Conservation (phyloP, 1,140 invertebrate species). For the Piezodorus guildinii region DNA sequence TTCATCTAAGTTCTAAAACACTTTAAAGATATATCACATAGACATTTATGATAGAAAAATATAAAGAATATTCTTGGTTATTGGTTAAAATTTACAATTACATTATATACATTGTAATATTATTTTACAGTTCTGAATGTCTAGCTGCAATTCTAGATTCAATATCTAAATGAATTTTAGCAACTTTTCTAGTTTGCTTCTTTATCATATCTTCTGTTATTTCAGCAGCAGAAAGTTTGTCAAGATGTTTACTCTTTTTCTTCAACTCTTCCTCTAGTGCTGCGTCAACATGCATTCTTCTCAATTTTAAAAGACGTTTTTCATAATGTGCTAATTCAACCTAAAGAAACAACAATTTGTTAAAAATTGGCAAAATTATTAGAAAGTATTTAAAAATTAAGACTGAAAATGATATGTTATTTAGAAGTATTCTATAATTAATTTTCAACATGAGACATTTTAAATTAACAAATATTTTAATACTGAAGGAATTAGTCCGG, state of each 20-base stretch:
- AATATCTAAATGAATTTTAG: conserved; percentile 73
- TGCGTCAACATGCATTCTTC: conserved; percentile 65
- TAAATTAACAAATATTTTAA: no score
- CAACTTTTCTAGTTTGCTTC: conserved; percentile 68
- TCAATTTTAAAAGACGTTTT: conserved; percentile 67
- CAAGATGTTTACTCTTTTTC: conserved; percentile 44
- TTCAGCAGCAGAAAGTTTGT: conserved; percentile 45
- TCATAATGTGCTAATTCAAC: conserved; percentile 81
- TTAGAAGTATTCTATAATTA: no score
- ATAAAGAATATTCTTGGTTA: no score
- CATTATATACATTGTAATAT: background rate
- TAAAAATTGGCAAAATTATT: no score
- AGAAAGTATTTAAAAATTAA: no score
- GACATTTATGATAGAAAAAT: no score
- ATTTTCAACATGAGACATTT: no score
- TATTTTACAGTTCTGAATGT: conserved; percentile 56
- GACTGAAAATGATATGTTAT: no score
- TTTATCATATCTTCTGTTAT: conserved; percentile 62
- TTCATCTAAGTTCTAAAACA: no score
- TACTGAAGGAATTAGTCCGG: no score
- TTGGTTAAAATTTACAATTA: no score
- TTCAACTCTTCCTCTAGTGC: conserved; percentile 38
- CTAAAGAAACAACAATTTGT: conserved; percentile 33
- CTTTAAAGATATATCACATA: no score
- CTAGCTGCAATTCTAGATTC: conserved; percentile 63